These are phyloP conservation scores for Hyposoter dolosus DNA, from an alignment of 2,888 invertebrate genomes.

Conservation along the genomic window DNA sequence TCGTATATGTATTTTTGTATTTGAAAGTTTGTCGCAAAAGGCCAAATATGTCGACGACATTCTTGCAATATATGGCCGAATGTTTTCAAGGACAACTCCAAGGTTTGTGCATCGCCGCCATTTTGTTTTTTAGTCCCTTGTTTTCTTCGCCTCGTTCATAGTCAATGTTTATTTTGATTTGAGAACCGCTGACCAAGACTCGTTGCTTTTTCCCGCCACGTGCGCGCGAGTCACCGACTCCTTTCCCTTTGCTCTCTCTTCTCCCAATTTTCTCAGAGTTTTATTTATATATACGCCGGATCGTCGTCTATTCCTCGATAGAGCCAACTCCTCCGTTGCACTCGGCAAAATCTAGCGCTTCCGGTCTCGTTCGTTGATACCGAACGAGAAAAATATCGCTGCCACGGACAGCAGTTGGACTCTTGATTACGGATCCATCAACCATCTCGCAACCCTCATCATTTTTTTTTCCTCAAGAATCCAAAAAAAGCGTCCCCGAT, in stretches of 20 bases:
- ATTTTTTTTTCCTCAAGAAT: neutral
- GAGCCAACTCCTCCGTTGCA: neutral
- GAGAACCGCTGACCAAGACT: conserved; percentile 46
- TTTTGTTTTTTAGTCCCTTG: neutral
- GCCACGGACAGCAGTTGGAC: conserved; percentile 21
- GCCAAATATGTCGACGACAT: conserved; percentile 73
- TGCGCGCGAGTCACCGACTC: conserved; percentile 38
- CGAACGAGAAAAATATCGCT: conserved; percentile 34
- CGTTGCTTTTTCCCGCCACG: conserved; percentile 54
- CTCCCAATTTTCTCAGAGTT: conserved; percentile 6
- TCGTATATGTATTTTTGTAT: conserved; percentile 8
- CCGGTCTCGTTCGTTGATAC: conserved; percentile 38
- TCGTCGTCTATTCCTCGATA: too few relatives aligned
- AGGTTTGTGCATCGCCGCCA: conserved; percentile 49
- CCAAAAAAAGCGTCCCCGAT: neutral
- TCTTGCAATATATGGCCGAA: conserved; percentile 74
- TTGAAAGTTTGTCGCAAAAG: neutral
- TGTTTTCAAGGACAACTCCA: conserved; percentile 75
- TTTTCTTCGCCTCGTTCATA: neutral
- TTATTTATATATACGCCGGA: neutral
- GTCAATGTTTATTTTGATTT: conserved; percentile 24
- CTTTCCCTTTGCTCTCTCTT: neutral
- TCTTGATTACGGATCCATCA: neutral
- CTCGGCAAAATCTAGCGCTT: conserved; percentile 41
- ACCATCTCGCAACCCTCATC: neutral